Conservation (phyloP, 2,797 vertebrate genomes). For the Luscinia megarhynchos region DNA sequence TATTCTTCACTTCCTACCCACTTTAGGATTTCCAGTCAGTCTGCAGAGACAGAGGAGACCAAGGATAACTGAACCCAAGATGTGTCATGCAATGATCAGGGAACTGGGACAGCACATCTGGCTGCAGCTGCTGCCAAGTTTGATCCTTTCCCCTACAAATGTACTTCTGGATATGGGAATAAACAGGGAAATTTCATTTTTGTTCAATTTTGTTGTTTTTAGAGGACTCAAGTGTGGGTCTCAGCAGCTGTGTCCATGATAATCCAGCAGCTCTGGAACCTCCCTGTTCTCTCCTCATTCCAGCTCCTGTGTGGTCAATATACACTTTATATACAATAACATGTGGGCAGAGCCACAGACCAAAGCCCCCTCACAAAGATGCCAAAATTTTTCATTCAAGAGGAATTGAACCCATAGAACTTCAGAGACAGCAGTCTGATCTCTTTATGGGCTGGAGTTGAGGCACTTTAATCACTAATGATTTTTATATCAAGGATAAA, state of each 20-base stretch:
- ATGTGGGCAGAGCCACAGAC: background rate
- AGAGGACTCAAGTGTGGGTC: background rate
- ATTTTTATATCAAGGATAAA: background rate
- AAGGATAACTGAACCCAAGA: background rate
- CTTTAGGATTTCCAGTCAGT: background rate
- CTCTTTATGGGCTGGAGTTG: background rate
- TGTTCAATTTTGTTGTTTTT: background rate
- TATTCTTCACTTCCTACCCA: background rate
- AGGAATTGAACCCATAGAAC: background rate
- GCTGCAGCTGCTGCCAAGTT: background rate
- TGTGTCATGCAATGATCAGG: fast-evolving
- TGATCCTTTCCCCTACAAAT: background rate
- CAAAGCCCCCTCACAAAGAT: background rate
- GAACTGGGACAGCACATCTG: background rate
- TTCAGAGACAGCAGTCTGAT: background rate
- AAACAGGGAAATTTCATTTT: background rate
- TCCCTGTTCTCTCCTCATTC: background rate
- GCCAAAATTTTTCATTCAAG: background rate
- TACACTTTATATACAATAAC: background rate
- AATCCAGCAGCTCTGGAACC: background rate
- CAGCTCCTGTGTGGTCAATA: background rate
- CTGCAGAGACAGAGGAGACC: background rate
- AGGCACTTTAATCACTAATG: background rate
- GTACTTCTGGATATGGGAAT: background rate
- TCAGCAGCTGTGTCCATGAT: background rate